A percentile compares a stretch with the other conserved stretches of the same genome.
Evolutionary conservation across 1,140 invertebrate species (phyloP).

Genomic region (Aphelinus certus): DNA sequence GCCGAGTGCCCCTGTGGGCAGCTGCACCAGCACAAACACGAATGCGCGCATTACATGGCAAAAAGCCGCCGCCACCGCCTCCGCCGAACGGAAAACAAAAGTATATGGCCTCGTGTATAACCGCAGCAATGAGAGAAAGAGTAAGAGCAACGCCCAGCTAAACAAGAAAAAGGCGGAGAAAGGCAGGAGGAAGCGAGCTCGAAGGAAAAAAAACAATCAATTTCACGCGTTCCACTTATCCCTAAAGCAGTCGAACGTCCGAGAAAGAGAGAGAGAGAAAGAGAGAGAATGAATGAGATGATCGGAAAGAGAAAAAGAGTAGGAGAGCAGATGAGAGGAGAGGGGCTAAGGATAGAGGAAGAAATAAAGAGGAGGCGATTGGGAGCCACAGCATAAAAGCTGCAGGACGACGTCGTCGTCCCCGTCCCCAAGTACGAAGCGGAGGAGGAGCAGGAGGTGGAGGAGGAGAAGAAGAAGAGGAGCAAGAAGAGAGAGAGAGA

Average conservation of each 20-base stretch:
- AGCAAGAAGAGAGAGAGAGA: conserved; percentile 4
- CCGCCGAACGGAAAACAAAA: too few relatives aligned
- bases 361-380: background rate
- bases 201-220: conserved; percentile 25
- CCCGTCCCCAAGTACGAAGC: background rate
- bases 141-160: background rate
- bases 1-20: too few relatives aligned
- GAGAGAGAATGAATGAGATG: background rate
- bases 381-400: background rate
- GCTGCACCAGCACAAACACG: too few relatives aligned
- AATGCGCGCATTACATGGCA: too few relatives aligned
- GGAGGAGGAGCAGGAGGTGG: background rate
- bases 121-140: too few relatives aligned
- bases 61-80: too few relatives aligned
- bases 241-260: background rate
- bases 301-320: background rate
- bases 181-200: background rate
- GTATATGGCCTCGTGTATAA: too few relatives aligned
- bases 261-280: background rate
- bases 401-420: background rate
- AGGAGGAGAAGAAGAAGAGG: background rate
- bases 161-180: background rate
- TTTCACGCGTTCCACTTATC: conserved; percentile 21
- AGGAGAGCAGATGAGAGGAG: background rate
- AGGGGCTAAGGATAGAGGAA: background rate